Evolutionary conservation across 1,140 invertebrate species (phyloP), one percentile per base, ranked within the genome.

Genomic region (Drosophila serrata): DNA sequence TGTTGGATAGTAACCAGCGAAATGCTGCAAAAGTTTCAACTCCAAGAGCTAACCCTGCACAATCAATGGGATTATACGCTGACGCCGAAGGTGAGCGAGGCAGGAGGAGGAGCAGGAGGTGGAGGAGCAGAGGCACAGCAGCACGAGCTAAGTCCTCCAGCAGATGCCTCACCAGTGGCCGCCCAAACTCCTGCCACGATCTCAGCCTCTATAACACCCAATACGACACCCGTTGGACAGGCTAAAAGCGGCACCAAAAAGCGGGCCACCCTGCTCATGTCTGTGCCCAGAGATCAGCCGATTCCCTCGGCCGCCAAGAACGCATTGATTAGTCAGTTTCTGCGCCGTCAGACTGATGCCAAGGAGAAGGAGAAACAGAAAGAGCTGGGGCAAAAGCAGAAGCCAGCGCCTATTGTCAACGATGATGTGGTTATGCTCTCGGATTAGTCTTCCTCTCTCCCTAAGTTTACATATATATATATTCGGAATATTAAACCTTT

Each of bases 1-100:
- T 96, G 95, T 75, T 97, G 96, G 96, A 94, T 94, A 64, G 95
- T 97, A 4, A 75, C 94, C 4, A 93, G 94, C 12, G 94, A 95
- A 4, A 75, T 95, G 7, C 87, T 94, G 5, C 92, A 95, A 17
- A 93, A 95, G 75, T 95, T 95, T 91, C 93, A 93, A 0, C 82
- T 95, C 1, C 79, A 88, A 22, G 93, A 95, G 11, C 72, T 96
- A 0, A 78, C 91, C 3, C 58, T 95, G 24, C 93, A 94, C 3
- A 96, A 96, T 79, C 82, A 91, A 9, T 95, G 94, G 95, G 81
- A 67, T 4, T 95, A 95, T 49, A 92, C 75, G 11, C 72, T 94
- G 2, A 90, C 79, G 4, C 93, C 94, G 1, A 93, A 93, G 35
- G 39, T 61, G 17, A 84, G 45, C 45, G 77, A 72, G 17, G 37